phyloP scores from a whole-genome alignment of 2,888 invertebrate species.

The Cataglyphis rosenhaueri region DNA sequence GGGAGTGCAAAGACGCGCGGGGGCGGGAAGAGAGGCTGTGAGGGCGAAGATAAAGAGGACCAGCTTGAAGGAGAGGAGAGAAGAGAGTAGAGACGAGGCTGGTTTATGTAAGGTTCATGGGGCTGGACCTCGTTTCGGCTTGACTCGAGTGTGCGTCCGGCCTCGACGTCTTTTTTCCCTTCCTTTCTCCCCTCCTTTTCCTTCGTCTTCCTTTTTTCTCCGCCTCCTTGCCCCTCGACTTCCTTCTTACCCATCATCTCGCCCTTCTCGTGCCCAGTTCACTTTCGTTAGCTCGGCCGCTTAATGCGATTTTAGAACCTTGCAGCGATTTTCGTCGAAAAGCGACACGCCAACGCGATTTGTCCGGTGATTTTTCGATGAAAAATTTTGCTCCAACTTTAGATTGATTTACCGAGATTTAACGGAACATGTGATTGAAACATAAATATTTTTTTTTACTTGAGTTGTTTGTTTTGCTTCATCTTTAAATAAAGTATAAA shows the following conservation, averaged over 20 bases:
- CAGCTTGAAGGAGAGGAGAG: slow-evolving; percentile 38
- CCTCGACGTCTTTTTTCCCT: slow-evolving; percentile 58
- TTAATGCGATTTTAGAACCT: slow-evolving; percentile 64
- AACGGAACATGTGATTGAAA: background rate
- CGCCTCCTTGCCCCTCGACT: slow-evolving; percentile 18
- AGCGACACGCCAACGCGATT: slow-evolving; percentile 25
- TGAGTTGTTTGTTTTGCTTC: background rate
- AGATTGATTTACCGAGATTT: background rate
- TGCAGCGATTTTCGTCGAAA: slow-evolving; percentile 44
- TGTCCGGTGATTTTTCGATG: slow-evolving; percentile 15
- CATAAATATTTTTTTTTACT: background rate
- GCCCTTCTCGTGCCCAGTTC: slow-evolving; percentile 60
- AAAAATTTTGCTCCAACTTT: background rate
- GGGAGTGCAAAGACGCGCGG: slow-evolving; percentile 63
- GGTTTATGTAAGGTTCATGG: slow-evolving; percentile 70
- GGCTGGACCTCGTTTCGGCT: slow-evolving; percentile 70
- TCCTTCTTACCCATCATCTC: slow-evolving; percentile 28
- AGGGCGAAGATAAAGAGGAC: slow-evolving; percentile 46
- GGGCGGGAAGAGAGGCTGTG: slow-evolving; percentile 53
- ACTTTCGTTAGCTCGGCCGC: slow-evolving; percentile 68
- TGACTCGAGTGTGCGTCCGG: slow-evolving; percentile 60
- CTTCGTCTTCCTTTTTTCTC: slow-evolving; percentile 21
- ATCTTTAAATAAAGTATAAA: background rate
- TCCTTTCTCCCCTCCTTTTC: background rate
- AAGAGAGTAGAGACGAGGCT: slow-evolving; percentile 50